Base-by-base conservation (phyloP, 2,113 vertebrate species). In the Nicator chloris region DNA sequence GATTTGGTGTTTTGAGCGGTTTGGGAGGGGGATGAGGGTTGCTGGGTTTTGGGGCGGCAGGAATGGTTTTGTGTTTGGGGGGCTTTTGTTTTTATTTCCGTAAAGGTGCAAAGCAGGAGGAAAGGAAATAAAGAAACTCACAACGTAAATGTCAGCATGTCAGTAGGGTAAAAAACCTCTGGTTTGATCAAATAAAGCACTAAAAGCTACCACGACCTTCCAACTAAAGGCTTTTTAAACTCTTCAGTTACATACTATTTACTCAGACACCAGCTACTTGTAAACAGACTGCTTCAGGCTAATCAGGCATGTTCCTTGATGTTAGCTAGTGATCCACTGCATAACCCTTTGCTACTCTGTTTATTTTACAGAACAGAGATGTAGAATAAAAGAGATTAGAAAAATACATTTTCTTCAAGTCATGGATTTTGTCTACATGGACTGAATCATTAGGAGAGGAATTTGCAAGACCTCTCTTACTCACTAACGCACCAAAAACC, bases 231-330 rank as follows among this genome's bases (percentile, higher is more conserved):
- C 10, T 71, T 71, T 85, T 51, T n/a, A 47, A 68, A 79, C 31
- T 80, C 24, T 79, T 47, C 44, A 26, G 15, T 69, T 86, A 80
- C 39, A 78, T 33, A 27, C 18, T 39, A 27, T 42, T 91, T 92
- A 89, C 21, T 91, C 30, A 75, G 82, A 33, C 57, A 86, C n/a
- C 63, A 91, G 44, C 35, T 61, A 63, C 39, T 66, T 66, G 33
- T 70, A 91, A 94, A 81, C 31, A 92, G 81, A 37, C 44, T 64
- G 39, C 47, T 92, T 78, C 44, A 54, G 27, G 13, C 54, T 83
- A 76, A 56, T 47, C 42, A 90, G 21, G 37, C 92, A 90, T 35
- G 22, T 53, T 64, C 49, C 27, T 56, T 70, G 24, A 86, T 42
- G 20, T 57, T 54, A 88, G 54, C 31, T 76, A 57, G n/a, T 61